A percentile compares a stretch with the other conserved stretches of the same genome.
These are phyloP conservation scores for Torymus texanus DNA, from an alignment of 2,888 invertebrate genomes.

Conservation along the genomic window DNA sequence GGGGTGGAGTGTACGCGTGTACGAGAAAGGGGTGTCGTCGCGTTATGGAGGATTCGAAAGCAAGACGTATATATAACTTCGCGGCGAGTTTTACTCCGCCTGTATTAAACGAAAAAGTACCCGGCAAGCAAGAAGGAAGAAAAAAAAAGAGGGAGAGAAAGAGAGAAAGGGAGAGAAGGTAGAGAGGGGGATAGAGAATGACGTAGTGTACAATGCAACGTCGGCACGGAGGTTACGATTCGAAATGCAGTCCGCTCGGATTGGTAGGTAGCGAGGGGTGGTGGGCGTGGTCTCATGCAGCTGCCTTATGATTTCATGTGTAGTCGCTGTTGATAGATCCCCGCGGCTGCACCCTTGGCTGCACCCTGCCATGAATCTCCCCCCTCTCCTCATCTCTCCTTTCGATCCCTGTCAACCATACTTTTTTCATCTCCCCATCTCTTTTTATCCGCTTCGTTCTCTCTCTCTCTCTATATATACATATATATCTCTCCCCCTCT, in stretches of 20 bases:
- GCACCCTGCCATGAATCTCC: constrained; percentile 44
- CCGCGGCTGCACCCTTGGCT: constrained; percentile 49
- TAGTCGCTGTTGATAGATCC: constrained; percentile 69
- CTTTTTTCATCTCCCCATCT: constrained; percentile 42
- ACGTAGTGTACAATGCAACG: constrained; percentile 36
- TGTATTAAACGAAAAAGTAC: constrained; percentile 56
- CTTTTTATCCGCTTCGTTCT: constrained; percentile 18
- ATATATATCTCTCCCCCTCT: constrained; percentile 18
- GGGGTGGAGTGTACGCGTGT: too few relatives aligned
- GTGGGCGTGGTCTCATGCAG: constrained; percentile 69
- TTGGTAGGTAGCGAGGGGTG: constrained; percentile 70
- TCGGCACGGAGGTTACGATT: constrained; percentile 66
- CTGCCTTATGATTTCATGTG: constrained; percentile 74
- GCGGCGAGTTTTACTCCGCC: constrained; percentile 64
- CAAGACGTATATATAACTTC: background rate
- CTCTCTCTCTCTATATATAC: background rate
- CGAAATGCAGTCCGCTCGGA: constrained; percentile 70
- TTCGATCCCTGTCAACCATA: constrained; percentile 31
- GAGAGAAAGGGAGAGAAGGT: constrained; percentile 51
- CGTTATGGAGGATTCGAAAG: background rate
- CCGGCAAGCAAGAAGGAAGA: background rate
- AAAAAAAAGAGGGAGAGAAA: constrained; percentile 49
- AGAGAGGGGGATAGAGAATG: background rate
- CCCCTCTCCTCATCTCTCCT: background rate
- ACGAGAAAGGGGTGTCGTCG: background rate